Conservation (phyloP, 2,888 invertebrate species). For the Nomada ferruginata region DNA sequence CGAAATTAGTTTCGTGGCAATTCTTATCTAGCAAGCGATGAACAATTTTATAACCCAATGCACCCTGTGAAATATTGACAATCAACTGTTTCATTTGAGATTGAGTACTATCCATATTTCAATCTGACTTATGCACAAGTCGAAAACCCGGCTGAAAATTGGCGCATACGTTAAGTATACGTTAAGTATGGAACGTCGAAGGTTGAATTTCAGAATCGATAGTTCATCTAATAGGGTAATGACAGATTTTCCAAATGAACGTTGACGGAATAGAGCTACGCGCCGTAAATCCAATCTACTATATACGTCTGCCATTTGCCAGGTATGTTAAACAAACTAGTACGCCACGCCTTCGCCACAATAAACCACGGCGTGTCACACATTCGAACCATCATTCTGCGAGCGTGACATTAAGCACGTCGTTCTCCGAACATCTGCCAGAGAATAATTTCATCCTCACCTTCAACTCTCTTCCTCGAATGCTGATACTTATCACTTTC, state of each 20-base stretch:
- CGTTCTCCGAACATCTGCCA: not conserved
- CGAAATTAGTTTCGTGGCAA: slow-evolving; percentile 24
- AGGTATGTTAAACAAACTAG: slow-evolving; percentile 3
- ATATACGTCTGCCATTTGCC: not conserved
- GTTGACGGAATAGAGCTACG: not conserved
- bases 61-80: slow-evolving; percentile 1
- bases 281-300: not conserved
- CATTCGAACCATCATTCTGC: slow-evolving; percentile 1
- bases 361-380: not conserved
- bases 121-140: too few relatives aligned
- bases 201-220: too few relatives aligned
- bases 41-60: not conserved
- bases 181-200: too few relatives aligned
- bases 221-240: too few relatives aligned
- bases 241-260: not conserved
- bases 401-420: not conserved
- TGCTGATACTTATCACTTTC: not conserved
- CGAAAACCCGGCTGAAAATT: too few relatives aligned
- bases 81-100: not conserved
- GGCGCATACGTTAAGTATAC: too few relatives aligned
- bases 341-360: not conserved
- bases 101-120: not conserved
- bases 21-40: slow-evolving; percentile 1
- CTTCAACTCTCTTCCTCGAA: not conserved
- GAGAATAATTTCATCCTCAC: not conserved